Conservation (phyloP, 2,797 vertebrate genomes). For the Zenarchopterus dispar region DNA sequence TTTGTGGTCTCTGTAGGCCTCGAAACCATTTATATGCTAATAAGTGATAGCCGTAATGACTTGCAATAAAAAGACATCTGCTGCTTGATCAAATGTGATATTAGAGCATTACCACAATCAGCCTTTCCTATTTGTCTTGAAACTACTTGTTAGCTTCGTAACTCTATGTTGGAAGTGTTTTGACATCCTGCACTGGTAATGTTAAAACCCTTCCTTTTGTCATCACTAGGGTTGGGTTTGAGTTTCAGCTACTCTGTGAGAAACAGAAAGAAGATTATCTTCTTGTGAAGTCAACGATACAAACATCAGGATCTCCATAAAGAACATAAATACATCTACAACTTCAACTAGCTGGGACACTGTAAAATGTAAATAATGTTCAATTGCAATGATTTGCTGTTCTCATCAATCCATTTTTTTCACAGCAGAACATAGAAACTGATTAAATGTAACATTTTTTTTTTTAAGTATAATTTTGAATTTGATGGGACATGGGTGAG, state of each 20-base stretch:
- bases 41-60: conserved; percentile 79
- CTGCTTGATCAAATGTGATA: conserved; percentile 79
- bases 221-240: conserved; percentile 5
- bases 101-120: conserved; percentile 69
- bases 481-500: too few species aligned
- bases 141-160: conserved; percentile 62
- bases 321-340: too few species aligned
- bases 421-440: too few species aligned
- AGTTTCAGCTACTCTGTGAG: conserved; percentile 1
- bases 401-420: too few species aligned
- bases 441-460: too few species aligned
- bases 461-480: too few species aligned
- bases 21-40: conserved; percentile 85
- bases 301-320: not conserved
- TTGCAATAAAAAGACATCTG: conserved; percentile 82
- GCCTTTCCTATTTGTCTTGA: conserved; percentile 64
- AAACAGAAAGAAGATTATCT: conserved; percentile 6
- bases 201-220: conserved; percentile 36
- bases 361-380: too few species aligned
- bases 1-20: conserved; percentile 68
- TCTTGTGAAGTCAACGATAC: not conserved
- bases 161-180: conserved; percentile 59
- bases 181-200: conserved; percentile 37
- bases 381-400: too few species aligned
- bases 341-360: too few species aligned